Evolutionary conservation across 2,113 vertebrate species (phyloP).

Genomic region (Nesoenas mayeri): DNA sequence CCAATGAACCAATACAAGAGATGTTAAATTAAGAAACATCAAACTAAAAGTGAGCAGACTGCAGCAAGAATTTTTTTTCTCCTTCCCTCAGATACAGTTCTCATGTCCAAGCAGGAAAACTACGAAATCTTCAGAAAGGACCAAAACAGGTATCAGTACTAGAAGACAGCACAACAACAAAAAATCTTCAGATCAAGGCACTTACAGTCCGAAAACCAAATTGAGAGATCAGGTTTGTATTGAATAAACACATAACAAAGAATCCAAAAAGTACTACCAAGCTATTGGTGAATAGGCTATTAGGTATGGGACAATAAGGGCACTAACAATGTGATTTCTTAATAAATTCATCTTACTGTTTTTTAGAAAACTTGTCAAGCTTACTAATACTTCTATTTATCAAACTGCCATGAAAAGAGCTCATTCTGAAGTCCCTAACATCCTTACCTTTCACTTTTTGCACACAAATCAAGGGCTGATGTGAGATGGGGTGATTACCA

Average conservation of each 20-base stretch:
- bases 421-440: background rate
- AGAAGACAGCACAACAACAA: background rate
- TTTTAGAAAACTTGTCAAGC: background rate
- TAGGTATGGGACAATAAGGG: background rate
- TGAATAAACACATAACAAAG: fast-evolving
- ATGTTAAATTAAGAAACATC: background rate
- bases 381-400: background rate
- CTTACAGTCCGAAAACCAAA: background rate
- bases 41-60: background rate
- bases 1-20: background rate
- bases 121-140: background rate
- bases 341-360: background rate
- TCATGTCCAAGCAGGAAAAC: background rate
- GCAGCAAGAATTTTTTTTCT: background rate
- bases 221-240: background rate
- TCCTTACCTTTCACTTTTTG: background rate
- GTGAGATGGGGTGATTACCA: background rate
- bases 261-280: background rate
- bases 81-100: background rate
- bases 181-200: background rate
- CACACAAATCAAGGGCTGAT: background rate
- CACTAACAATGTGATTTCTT: background rate
- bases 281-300: background rate
- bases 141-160: background rate
- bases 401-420: background rate